Conservation (phyloP, 2,888 invertebrate species). For the Osmoderma eremita region DNA sequence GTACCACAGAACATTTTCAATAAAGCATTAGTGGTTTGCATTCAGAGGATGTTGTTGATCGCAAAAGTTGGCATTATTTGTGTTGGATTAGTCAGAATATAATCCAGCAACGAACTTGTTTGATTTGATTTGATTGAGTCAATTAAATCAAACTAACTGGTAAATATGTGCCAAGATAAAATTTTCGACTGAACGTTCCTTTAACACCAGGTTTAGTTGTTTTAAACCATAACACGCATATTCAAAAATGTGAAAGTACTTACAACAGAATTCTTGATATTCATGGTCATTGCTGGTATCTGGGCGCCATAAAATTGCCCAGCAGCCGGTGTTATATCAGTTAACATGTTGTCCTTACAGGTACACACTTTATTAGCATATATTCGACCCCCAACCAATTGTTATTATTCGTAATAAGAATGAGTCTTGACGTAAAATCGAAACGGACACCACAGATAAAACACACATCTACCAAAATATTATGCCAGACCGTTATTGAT, state of each 20-base stretch:
- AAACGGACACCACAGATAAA: slow-evolving; percentile 35
- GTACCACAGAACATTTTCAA: too few relatives aligned
- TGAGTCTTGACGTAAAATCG: background rate
- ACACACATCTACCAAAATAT: slow-evolving; percentile 48
- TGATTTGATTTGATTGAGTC: too few relatives aligned
- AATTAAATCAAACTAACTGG: too few relatives aligned
- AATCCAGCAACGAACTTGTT: too few relatives aligned
- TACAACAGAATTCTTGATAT: slow-evolving; percentile 63
- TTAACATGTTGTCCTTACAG: slow-evolving; percentile 64
- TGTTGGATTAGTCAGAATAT: too few relatives aligned
- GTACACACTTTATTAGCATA: slow-evolving; percentile 16
- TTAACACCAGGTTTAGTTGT: too few relatives aligned
- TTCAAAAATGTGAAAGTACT: slow-evolving; percentile 29
- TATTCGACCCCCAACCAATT: background rate
- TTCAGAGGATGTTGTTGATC: too few relatives aligned
- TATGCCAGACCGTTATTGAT: slow-evolving; percentile 60
- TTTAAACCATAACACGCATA: too few relatives aligned
- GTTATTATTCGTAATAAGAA: slow-evolving; percentile 9
- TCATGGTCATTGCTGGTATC: slow-evolving; percentile 71
- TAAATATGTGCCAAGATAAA: too few relatives aligned
- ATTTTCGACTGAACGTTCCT: too few relatives aligned
- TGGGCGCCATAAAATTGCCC: slow-evolving; percentile 71
- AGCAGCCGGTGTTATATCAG: slow-evolving; percentile 71
- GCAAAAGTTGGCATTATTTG: too few relatives aligned
- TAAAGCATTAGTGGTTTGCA: too few relatives aligned